Conservation (phyloP, 2,888 invertebrate genomes). For the Tipula vernalis region DNA sequence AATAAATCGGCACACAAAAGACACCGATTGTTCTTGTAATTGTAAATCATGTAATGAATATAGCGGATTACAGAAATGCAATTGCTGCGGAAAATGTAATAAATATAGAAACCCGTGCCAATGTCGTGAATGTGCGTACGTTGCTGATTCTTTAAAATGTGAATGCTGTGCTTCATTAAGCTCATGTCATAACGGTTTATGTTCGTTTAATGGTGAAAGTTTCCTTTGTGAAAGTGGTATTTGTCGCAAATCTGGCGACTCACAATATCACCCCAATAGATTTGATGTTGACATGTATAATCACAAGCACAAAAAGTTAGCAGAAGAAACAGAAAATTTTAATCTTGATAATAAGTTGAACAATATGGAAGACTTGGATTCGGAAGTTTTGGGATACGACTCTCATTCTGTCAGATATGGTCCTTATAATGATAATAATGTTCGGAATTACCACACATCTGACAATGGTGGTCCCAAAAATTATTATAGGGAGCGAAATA, state of each 20-base stretch:
- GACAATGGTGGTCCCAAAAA: too few relatives aligned
- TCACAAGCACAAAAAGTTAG: background rate
- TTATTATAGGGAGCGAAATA: background rate
- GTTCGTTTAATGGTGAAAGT: background rate
- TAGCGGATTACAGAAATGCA: background rate
- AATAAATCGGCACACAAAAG: background rate
- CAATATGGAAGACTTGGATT: background rate
- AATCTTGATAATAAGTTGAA: background rate
- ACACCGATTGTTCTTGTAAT: background rate
- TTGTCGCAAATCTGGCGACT: background rate
- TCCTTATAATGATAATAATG: too few relatives aligned
- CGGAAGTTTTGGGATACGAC: too few relatives aligned
- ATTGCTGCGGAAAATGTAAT: background rate
- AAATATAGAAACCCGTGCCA: background rate
- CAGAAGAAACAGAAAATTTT: background rate
- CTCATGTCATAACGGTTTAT: background rate
- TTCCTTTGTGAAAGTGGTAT: background rate
- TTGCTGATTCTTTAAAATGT: background rate
- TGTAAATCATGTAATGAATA: background rate
- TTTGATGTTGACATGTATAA: background rate
- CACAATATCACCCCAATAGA: background rate
- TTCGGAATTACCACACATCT: too few relatives aligned
- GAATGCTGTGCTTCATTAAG: background rate
- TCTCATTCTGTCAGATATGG: too few relatives aligned
- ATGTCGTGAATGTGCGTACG: background rate